Evolutionary conservation across 2,113 vertebrate species (phyloP).

Genomic region (Probosciger aterrimus): DNA sequence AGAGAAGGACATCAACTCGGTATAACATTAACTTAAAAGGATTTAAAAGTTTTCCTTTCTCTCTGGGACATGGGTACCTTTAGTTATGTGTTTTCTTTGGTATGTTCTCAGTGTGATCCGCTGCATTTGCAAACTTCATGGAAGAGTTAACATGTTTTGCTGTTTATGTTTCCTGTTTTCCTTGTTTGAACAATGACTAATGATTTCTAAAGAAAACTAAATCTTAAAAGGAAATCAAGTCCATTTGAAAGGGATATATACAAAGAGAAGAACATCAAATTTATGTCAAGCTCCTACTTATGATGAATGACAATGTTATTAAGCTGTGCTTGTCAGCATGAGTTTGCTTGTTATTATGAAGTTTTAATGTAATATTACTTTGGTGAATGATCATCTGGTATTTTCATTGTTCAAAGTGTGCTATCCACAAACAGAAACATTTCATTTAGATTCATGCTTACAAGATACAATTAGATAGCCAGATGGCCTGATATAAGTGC

Average conservation of each 20-base stretch:
- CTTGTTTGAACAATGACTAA: background rate
- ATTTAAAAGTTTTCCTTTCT: background rate
- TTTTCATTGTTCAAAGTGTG: background rate
- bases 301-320: background rate
- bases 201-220: background rate
- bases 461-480: background rate
- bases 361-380: background rate
- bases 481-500: background rate
- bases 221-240: background rate
- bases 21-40: background rate
- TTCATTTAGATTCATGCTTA: background rate
- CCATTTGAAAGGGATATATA: background rate
- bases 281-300: background rate
- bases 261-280: background rate
- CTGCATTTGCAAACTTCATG: background rate
- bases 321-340: background rate
- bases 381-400: background rate
- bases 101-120: background rate
- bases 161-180: background rate
- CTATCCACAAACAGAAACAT: background rate
- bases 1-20: background rate
- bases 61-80: background rate
- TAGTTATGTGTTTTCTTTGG: background rate
- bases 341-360: background rate
- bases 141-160: background rate